Percentiles rank a stretch among this genome's conserved stretches.
Evolutionary conservation across 2,797 vertebrate genomes (phyloP).

Genomic region (Epinephelus coioides): DNA sequence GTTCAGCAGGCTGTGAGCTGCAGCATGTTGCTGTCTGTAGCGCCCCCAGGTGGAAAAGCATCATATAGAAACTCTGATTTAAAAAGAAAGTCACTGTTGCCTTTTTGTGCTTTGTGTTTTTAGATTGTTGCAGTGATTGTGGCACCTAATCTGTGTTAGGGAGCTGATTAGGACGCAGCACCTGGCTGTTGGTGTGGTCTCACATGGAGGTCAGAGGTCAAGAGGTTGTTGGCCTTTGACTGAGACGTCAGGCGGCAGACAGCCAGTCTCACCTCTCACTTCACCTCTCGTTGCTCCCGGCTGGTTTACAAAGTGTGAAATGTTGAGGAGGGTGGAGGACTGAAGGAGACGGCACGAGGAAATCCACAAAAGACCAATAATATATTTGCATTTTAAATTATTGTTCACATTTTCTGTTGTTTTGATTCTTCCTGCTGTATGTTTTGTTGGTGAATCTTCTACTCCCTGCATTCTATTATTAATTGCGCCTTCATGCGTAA

Average conservation of each 20-base stretch:
- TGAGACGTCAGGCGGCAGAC: slow-evolving; percentile 47
- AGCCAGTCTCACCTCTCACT: slow-evolving; percentile 47
- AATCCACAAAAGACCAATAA: not conserved
- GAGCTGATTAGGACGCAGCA: slow-evolving; percentile 1
- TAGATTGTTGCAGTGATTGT: not conserved
- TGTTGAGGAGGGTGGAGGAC: too few species aligned
- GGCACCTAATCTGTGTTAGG: not conserved
- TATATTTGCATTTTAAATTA: not conserved
- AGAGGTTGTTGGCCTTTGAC: slow-evolving; percentile 49
- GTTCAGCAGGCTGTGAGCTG: slow-evolving; percentile 12
- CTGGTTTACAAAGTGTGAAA: slow-evolving; percentile 51
- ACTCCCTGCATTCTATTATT: not conserved
- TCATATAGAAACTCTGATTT: not conserved
- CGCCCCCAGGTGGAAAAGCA: slow-evolving; percentile 68
- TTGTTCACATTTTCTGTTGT: not conserved
- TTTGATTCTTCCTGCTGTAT: not conserved
- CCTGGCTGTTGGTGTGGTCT: slow-evolving; percentile 30
- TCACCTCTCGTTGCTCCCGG: slow-evolving; percentile 13
- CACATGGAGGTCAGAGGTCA: slow-evolving; percentile 43
- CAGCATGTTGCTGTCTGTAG: slow-evolving; percentile 56
- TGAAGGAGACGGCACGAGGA: not conserved
- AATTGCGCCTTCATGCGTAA: too few species aligned
- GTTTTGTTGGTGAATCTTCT: not conserved
- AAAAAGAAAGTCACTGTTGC: not conserved
- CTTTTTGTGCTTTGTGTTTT: not conserved